Base-by-base conservation (phyloP, 2,113 vertebrate genomes). In the Spheniscus mendiculus region DNA sequence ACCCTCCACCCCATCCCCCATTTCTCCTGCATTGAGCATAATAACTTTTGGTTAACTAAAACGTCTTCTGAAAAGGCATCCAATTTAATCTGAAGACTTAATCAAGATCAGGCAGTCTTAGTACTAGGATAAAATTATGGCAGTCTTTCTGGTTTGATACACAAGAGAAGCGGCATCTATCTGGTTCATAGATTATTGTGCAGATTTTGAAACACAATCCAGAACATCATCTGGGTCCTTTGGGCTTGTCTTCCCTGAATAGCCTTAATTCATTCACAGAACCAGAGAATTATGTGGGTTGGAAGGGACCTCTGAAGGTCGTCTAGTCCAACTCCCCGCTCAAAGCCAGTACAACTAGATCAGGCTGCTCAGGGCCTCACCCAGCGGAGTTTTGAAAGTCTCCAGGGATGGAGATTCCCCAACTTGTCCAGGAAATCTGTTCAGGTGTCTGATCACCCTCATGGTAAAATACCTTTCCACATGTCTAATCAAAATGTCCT, bases 351-450 rank as follows among this genome's bases (percentile, higher is more conserved):
- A 61, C 59, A 91, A 67, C 80, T n/a, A 58, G 76, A 92, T 81
- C 45, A 71, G 45, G 15, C 45, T 79, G 76, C 34, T 87, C 42
- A 83, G 59, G 27, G 59, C 67, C 91, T 87, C 93, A 91, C 83
- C 73, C 89, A 84, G 14, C 0, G 0, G 74, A 77, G 79, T 92
- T 96, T 88, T 96, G 86, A 94, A 95, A 97, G 87, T 90, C 79
- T 80, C 40, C 79, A 74, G 30, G 34, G 80, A 95, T 66, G 38
- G 38, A 94, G 83, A 78, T 82, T 87, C 80, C 78, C 45, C 58
- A 83, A 11, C 53, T 83, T 76, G 52, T 47, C 73, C 47, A 45
- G 36, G 40, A 66, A 80, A 92, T n/a, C 69, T 67, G n/a, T 58
- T 94, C 27, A 49, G 32, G 15, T 63, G 29, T n/a, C 55, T 82